Evolutionary conservation across 2,888 invertebrate species (phyloP).

Genomic region (Drosophila mettleri): DNA sequence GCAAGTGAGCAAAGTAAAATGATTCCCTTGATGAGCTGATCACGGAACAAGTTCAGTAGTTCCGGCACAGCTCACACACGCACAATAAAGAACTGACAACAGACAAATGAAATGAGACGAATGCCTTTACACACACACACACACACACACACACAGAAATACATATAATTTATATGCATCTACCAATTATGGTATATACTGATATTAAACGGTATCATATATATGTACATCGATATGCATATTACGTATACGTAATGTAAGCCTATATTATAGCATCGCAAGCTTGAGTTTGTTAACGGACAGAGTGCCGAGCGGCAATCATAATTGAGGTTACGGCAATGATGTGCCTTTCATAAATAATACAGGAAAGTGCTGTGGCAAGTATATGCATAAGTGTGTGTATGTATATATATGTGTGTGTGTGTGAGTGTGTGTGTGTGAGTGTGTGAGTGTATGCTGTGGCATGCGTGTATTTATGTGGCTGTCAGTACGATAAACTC

Average conservation of each 20-base stretch:
- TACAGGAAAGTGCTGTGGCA: constrained; percentile 46
- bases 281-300: constrained; percentile 46
- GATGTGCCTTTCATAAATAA: constrained; percentile 80
- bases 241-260: constrained; percentile 10
- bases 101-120: not conserved
- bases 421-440: constrained; percentile 12
- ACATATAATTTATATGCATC: not conserved
- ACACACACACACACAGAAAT: too few species aligned
- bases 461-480: constrained; percentile 43
- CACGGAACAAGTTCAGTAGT: constrained; percentile 3
- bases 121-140: not conserved
- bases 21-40: not conserved
- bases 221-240: constrained; percentile 2
- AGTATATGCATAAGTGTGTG: constrained; percentile 17
- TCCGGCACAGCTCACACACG: not conserved
- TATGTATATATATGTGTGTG: constrained; percentile 8
- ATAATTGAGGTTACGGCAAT: constrained; percentile 75
- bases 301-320: constrained; percentile 58
- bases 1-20: not conserved
- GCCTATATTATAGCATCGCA: constrained; percentile 22
- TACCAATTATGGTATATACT: constrained; percentile 9
- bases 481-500: constrained; percentile 54
- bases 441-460: constrained; percentile 16
- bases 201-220: not conserved
- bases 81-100: not conserved